phyloP scores from a whole-genome alignment of 2,113 vertebrate genomes.

The Poeciliopsis retropinna region DNA sequence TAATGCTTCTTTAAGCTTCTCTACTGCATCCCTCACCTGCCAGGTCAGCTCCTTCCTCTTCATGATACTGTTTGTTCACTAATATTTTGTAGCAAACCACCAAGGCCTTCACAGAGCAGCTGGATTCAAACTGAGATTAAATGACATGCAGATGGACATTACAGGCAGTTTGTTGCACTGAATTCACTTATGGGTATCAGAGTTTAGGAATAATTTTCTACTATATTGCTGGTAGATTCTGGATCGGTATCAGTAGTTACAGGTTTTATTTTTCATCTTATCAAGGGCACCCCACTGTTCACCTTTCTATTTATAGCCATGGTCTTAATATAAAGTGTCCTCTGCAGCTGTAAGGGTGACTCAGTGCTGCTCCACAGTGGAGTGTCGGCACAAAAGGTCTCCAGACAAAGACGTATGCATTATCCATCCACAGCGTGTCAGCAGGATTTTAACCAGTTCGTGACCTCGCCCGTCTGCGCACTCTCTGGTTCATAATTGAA shows the following conservation, averaged over 20 bases:
- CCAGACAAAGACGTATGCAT: background rate
- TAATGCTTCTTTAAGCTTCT: too few relatives aligned
- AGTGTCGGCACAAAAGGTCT: constrained; percentile 14
- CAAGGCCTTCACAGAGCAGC: too few relatives aligned
- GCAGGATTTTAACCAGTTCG: constrained; percentile 10
- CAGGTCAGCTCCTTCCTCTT: too few relatives aligned
- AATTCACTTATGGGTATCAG: too few relatives aligned
- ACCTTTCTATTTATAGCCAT: constrained; percentile 20
- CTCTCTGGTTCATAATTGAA: background rate
- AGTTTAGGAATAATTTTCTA: too few relatives aligned
- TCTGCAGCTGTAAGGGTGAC: constrained; percentile 20
- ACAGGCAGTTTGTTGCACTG: too few relatives aligned
- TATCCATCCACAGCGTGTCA: background rate
- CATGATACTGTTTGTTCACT: too few relatives aligned
- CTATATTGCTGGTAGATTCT: background rate
- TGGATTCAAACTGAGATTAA: too few relatives aligned
- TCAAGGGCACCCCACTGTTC: background rate
- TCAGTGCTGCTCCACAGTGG: background rate
- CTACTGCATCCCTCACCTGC: too few relatives aligned
- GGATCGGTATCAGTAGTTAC: background rate
- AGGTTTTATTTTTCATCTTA: background rate
- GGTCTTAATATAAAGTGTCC: constrained; percentile 17
- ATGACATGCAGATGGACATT: too few relatives aligned
- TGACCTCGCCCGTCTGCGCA: constrained; percentile 12
- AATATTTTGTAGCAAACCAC: too few relatives aligned